Percentiles rank a stretch among this genome's conserved stretches.
These are phyloP conservation scores for Paramuricea clavata DNA, from an alignment of 92 coral and sea anemone genomes.

Conservation along the genomic window DNA sequence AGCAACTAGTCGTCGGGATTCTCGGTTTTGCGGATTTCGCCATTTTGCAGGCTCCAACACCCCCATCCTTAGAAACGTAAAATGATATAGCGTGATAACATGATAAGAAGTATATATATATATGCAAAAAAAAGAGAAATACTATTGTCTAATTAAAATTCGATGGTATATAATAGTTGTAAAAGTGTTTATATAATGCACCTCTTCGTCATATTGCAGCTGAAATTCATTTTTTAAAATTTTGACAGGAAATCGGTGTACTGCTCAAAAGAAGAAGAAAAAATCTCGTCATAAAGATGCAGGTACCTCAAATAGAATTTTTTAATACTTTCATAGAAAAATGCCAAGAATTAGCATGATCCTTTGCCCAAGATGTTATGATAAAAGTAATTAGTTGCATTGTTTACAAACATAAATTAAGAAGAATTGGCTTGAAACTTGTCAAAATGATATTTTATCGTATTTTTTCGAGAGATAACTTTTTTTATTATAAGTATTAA, in stretches of 20 bases:
- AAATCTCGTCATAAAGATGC: constrained; percentile 34
- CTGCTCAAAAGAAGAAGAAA: constrained; percentile 15
- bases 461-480: neutral
- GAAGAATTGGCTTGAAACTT: neutral
- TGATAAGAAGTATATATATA: too few species aligned
- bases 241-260: constrained; percentile 28
- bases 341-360: neutral
- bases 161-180: neutral
- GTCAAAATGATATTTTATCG: neutral
- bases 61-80: too few species aligned
- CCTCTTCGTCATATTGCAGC: neutral
- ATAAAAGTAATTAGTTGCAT: neutral
- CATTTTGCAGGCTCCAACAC: too few species aligned
- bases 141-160: too few species aligned
- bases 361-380: neutral
- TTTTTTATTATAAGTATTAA: neutral
- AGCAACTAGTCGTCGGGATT: neutral
- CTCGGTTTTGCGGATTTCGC: neutral
- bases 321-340: neutral
- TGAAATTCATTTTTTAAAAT: neutral
- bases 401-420: too few species aligned
- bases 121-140: too few species aligned
- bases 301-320: neutral
- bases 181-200: neutral
- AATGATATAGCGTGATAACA: too few species aligned